Evolutionary conservation across 2,888 invertebrate species (phyloP), one percentile per base, ranked within the genome.

Genomic region (Aspidiotus rigidus): DNA sequence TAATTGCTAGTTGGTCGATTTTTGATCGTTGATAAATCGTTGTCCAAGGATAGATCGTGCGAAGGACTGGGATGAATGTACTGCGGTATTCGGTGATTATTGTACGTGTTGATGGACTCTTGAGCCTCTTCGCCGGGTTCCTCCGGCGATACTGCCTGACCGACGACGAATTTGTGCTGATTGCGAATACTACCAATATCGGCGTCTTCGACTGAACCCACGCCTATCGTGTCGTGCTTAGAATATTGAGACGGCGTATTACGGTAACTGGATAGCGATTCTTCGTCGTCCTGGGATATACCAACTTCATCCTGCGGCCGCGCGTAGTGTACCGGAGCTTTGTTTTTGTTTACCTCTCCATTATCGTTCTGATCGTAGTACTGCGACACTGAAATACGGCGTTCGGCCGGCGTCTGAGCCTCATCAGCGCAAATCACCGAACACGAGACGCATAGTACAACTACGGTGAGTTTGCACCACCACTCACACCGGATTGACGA

Each of bases 81-180:
- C 57, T 71, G 72, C 15, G 71, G 70, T 60, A 71, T 42, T 44
- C 72, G 60, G 61, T 71, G 71, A 42, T 72, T 71, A 9, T 70
- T 66, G 39, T 64, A 70, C 10, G 70, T 70, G 53, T 61, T 72
- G n/a, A 72, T 72, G 7, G 70, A 70, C 62, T 72, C 72, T 53
- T 72, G 71, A 44, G 72, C 72, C 44, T 70, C 72, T 17, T 70
- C 72, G 42, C 69, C 71, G 28, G 64, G 57, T 53, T 62, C 60
- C 8, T 70, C 63, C 15, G 42, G 64, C 11, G 69, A 70, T 0
- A 62, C 64, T 15, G 61, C 62, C 70, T 60, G 62, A n/a, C 66
- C 66, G 40, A 64, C 61, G 8, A 70, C 66, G 59, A 59, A 69
- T 7, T 69, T 55, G 15, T 61, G 61, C 28, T 40, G 39, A 13